A percentile compares a stretch with the other conserved stretches of the same genome.
Evolutionary conservation across 2,888 invertebrate genomes (phyloP).

Genomic region (Agrotis segetum): DNA sequence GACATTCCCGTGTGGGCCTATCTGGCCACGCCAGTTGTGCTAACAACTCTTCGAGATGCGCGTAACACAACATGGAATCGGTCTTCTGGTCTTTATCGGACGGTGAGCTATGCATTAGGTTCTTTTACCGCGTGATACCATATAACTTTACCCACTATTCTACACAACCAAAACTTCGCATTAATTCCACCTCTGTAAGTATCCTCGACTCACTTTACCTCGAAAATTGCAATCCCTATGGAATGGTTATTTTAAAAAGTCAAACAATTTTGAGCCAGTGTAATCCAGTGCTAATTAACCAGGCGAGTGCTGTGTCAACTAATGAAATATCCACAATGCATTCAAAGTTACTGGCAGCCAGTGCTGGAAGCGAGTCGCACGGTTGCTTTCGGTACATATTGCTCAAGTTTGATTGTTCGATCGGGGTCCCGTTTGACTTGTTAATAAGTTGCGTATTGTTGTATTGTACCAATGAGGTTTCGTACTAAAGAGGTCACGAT

Average conservation of each 20-base stretch:
- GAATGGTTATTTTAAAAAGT: slow-evolving; percentile 34
- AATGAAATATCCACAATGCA: slow-evolving; percentile 58
- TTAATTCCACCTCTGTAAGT: slow-evolving; percentile 39
- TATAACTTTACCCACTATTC: no score
- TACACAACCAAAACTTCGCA: neutral
- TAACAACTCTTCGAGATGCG: no score
- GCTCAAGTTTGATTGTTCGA: slow-evolving; percentile 51
- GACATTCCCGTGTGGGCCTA: no score
- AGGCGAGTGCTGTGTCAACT: slow-evolving; percentile 23
- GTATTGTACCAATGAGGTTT: slow-evolving; percentile 42
- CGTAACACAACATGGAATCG: no score
- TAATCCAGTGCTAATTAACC: slow-evolving; percentile 44
- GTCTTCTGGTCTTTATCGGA: no score
- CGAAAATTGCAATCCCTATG: neutral
- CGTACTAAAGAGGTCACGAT: slow-evolving; percentile 22
- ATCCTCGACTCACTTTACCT: slow-evolving; percentile 1
- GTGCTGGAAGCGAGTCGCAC: slow-evolving; percentile 28
- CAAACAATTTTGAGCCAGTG: slow-evolving; percentile 25
- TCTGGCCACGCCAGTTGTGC: no score
- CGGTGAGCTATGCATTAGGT: no score
- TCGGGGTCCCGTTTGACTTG: slow-evolving; percentile 42
- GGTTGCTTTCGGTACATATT: slow-evolving; percentile 33
- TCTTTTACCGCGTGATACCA: no score
- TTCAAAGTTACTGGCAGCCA: slow-evolving; percentile 32
- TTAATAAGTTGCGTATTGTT: slow-evolving; percentile 44